These are phyloP conservation scores for Candoia aspera DNA, from an alignment of 2,113 vertebrate genomes.

Conservation along the genomic window DNA sequence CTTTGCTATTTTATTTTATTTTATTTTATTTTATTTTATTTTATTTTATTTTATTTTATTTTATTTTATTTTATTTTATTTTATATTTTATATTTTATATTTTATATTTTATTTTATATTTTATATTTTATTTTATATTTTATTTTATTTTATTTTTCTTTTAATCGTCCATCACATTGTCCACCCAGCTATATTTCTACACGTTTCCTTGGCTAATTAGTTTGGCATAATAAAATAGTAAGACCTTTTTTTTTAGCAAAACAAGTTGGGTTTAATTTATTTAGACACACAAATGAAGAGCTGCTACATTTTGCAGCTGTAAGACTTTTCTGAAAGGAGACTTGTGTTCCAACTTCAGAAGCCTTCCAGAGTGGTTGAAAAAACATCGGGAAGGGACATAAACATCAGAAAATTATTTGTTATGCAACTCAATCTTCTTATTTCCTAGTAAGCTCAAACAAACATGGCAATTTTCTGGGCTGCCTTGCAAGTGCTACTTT, in stretches of 20 bases:
- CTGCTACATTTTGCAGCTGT: not conserved
- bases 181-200: not conserved
- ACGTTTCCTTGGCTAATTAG: not conserved
- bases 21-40: not conserved
- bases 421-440: conserved; percentile 30
- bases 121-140: too few relatives aligned
- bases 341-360: not conserved
- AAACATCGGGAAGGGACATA: conserved; percentile 33
- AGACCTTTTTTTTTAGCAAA: not conserved
- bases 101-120: too few relatives aligned
- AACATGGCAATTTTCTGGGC: conserved; percentile 19
- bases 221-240: not conserved
- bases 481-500: conserved; percentile 14
- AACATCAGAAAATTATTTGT: conserved; percentile 39
- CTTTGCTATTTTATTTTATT: not conserved
- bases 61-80: too few relatives aligned
- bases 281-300: conserved; percentile 23
- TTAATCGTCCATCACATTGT: not conserved
- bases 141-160: not conserved
- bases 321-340: not conserved
- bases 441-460: conserved; percentile 45
- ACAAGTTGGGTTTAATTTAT: conserved; percentile 31
- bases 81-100: too few relatives aligned
- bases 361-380: conserved; percentile 30
- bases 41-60: too few relatives aligned